Evolutionary conservation across 2,888 invertebrate species (phyloP).

Genomic region (Torymus auratus): DNA sequence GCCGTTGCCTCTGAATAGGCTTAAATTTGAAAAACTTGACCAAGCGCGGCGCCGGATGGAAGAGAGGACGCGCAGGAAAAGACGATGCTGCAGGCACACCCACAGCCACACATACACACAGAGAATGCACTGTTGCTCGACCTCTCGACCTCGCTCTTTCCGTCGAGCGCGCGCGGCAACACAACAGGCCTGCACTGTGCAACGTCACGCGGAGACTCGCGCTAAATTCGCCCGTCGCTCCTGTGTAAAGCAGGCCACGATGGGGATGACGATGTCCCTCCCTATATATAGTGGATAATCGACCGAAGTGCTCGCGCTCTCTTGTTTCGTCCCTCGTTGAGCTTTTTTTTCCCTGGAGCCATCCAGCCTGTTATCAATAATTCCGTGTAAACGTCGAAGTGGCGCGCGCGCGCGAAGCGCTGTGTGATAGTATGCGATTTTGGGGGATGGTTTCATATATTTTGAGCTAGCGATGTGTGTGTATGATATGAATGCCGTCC

Average conservation of each 20-base stretch:
- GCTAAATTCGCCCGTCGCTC: too few relatives aligned
- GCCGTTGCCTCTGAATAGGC: conserved; percentile 13
- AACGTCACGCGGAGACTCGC: too few relatives aligned
- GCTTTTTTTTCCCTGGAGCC: background rate
- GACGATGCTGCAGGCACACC: background rate
- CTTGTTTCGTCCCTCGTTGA: too few relatives aligned
- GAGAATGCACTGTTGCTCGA: background rate
- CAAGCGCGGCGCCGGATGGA: background rate
- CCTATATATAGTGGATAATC: too few relatives aligned
- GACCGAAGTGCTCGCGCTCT: too few relatives aligned
- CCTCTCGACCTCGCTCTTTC: conserved; percentile 6
- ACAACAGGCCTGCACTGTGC: too few relatives aligned
- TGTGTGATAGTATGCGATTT: too few relatives aligned
- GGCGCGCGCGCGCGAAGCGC: background rate
- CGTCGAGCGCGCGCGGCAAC: too few relatives aligned
- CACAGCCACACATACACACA: background rate
- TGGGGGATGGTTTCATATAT: background rate
- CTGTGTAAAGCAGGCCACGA: too few relatives aligned
- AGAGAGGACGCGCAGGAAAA: background rate
- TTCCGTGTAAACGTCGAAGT: background rate
- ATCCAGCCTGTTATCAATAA: background rate
- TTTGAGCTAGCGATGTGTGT: background rate
- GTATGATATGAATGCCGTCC: conserved; percentile 4
- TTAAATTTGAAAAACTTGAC: conserved; percentile 25
- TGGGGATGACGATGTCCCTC: too few relatives aligned